Conservation (phyloP, 2,797 vertebrate genomes). For the Heliangelus exortis region DNA sequence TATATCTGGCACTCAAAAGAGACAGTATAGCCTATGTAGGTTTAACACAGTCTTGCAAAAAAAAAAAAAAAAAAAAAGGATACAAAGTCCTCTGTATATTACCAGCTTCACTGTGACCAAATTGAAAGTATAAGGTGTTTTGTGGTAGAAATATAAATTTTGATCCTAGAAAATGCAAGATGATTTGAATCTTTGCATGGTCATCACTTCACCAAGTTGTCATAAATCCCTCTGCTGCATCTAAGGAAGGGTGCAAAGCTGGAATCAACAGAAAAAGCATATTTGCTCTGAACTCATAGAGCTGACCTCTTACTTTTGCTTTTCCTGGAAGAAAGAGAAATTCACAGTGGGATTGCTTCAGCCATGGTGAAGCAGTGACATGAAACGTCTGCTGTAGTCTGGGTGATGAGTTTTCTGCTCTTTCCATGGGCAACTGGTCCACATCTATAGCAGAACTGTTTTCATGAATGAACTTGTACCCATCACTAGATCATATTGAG, state of each 20-base stretch:
- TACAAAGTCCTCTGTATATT: neutral
- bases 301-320: neutral
- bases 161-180: neutral
- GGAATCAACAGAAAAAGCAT: accelerated
- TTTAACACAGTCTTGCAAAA: neutral
- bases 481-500: neutral
- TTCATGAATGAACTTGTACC: neutral
- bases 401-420: neutral
- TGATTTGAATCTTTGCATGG: neutral
- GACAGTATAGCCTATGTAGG: accelerated
- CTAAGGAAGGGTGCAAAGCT: neutral
- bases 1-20: neutral
- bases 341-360: accelerated
- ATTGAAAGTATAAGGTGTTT: neutral
- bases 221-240: neutral
- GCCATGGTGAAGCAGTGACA: accelerated
- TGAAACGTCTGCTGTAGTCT: neutral
- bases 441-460: accelerated
- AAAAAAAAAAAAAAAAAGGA: neutral
- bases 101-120: neutral
- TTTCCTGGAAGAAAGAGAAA: neutral
- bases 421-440: accelerated
- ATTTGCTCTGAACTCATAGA: neutral
- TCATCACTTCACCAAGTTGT: accelerated
- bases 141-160: neutral